These are phyloP conservation scores for Drosophila barbarae DNA, from an alignment of 2,888 invertebrate genomes.

Conservation along the genomic window DNA sequence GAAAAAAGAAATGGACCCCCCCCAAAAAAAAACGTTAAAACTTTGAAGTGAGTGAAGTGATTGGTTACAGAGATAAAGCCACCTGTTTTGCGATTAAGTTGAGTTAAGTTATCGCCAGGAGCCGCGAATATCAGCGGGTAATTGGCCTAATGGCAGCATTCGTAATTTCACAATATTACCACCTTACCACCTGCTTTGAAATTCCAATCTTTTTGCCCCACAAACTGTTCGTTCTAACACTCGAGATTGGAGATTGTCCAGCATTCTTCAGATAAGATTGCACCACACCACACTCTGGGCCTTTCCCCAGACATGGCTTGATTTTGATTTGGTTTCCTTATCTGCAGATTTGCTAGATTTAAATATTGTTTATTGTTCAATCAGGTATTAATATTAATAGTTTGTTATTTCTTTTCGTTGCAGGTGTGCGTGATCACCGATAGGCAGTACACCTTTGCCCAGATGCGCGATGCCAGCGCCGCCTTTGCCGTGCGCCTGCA, in stretches of 20 bases:
- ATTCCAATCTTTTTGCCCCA: background rate
- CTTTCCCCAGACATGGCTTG: background rate
- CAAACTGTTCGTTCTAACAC: conserved; percentile 5
- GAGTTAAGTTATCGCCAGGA: background rate
- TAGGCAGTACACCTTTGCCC: conserved; percentile 86
- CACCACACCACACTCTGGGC: background rate
- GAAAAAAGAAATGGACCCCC: background rate
- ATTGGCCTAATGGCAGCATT: background rate
- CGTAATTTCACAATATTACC: conserved; percentile 17
- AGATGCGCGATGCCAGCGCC: conserved; percentile 83
- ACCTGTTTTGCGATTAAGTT: background rate
- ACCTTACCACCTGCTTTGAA: background rate
- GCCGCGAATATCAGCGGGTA: background rate
- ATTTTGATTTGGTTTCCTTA: background rate
- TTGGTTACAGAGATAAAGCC: conserved; percentile 1
- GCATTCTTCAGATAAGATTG: conserved; percentile 18
- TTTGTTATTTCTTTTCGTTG: background rate
- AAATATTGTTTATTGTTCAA: background rate
- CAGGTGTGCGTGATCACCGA: conserved; percentile 88
- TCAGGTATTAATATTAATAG: too few species aligned
- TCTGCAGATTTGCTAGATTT: background rate
- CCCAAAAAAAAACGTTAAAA: too few species aligned
- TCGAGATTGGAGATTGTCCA: background rate
- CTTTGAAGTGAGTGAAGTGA: background rate
- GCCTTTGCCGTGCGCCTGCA: conserved; percentile 85